phyloP scores from a whole-genome alignment of 2,113 vertebrate genomes.

The Tachycineta bicolor region DNA sequence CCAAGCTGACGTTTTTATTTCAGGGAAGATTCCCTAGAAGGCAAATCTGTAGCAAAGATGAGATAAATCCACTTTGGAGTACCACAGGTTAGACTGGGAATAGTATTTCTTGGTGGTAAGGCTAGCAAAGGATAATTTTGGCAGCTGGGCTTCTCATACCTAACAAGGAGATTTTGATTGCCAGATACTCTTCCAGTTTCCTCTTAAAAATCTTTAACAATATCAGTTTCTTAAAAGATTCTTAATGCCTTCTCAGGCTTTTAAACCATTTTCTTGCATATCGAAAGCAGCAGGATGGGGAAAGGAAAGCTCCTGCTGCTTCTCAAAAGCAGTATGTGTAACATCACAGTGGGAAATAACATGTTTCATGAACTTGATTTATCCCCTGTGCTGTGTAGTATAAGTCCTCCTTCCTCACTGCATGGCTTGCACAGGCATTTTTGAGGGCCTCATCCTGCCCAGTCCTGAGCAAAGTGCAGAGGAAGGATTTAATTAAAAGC shows the following conservation, averaged over 20 bases:
- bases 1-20: background rate
- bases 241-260: background rate
- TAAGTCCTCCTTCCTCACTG: background rate
- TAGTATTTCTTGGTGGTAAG: background rate
- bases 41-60: background rate
- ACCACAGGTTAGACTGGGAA: background rate
- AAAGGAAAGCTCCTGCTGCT: slow-evolving; percentile 57
- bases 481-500: slow-evolving; percentile 26
- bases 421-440: background rate
- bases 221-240: background rate
- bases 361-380: slow-evolving; percentile 61
- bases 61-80: background rate
- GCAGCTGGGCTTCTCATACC: background rate
- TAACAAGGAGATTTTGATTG: background rate
- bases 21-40: background rate
- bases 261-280: slow-evolving; percentile 33
- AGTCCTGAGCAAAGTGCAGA: background rate
- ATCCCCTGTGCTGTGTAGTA: slow-evolving; percentile 13
- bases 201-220: background rate
- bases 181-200: background rate
- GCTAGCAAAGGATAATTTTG: background rate
- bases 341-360: slow-evolving; percentile 62
- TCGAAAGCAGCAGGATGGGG: background rate
- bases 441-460: background rate
- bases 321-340: slow-evolving; percentile 39